Conservation (phyloP, 2,888 invertebrate genomes). For the Conus canariensis region DNA sequence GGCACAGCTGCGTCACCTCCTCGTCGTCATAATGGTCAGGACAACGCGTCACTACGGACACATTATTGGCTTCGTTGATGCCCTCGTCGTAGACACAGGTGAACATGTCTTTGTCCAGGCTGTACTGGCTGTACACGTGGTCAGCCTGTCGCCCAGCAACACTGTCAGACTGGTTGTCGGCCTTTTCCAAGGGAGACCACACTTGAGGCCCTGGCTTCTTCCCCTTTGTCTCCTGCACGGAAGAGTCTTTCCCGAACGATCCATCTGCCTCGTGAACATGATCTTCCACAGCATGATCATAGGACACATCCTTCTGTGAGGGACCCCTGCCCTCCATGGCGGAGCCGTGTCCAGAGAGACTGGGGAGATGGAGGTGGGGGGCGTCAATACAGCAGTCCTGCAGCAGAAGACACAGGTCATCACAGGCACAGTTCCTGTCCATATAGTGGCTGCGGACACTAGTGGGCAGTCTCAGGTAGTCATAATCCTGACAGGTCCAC, state of each 20-base stretch:
- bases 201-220: too few relatives aligned
- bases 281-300: background rate
- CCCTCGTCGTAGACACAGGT: constrained; percentile 44
- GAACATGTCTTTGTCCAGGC: constrained; percentile 37
- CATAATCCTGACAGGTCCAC: constrained; percentile 27
- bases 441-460: constrained; percentile 27
- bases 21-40: constrained; percentile 51
- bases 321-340: background rate
- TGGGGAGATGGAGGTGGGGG: background rate
- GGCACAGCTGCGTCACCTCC: constrained; percentile 26
- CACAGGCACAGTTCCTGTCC: constrained; percentile 54
- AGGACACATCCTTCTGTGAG: background rate
- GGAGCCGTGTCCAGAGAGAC: background rate
- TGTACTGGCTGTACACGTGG: background rate
- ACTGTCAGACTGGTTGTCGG: background rate
- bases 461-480: background rate
- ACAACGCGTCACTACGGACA: constrained; percentile 56
- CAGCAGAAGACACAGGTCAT: constrained; percentile 57
- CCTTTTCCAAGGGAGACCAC: background rate
- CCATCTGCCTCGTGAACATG: background rate
- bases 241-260: background rate
- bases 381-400: constrained; percentile 64
- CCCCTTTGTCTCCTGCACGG: background rate
- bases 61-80: constrained; percentile 46
- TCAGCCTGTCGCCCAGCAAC: too few relatives aligned